Evolutionary conservation across 2,888 invertebrate species (phyloP), one percentile per base, ranked within the genome.

Genomic region (Prostheceraeus crozeri): DNA sequence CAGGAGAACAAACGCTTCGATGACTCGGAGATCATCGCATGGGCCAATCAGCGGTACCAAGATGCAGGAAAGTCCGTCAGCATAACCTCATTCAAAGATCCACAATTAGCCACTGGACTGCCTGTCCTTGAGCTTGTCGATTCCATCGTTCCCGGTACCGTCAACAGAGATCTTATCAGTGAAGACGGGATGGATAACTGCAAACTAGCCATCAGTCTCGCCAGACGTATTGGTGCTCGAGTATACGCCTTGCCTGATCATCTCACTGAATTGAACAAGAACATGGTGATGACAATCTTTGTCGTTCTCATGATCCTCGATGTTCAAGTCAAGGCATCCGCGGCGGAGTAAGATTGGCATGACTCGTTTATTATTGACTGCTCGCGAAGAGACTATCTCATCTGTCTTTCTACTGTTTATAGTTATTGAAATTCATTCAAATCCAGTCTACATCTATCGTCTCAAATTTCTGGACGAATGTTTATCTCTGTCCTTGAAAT

Each of bases 71-170:
- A 80, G 68, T 71, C 67, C 3, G 71, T 75, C 11, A 68, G 68
- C 6, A 74, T 80, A 35, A 68, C 67, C 14, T 72, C 71, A 62
- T 81, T 81, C 69, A 40, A 36, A 35, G 98, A 99, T 75, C 82
- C 84, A 23, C 81, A 83, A n/a, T 83, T 98, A 70, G 83, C 86
- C 14, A 86, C 90, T 75, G 91, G 85, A n/a, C 84, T 84, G 70
- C 87, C 91, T 59, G 85, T 98, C 14, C 83, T 98, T 66, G 93
- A 96, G 78, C 81, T 99, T 67, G 89, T 98, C 66, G 96, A 98
- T 78, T 84, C 90, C 59, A 93, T 98, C 75, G 91, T 89, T 73
- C 91, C 93, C 16, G 35, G 59, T 6, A 30, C 58, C 3, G 55
- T 59, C 3, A 56, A 59, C 31, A 23, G 36, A n/a, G 14, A 4